phyloP scores from a whole-genome alignment of 2,888 invertebrate species.

The Noctua comes region DNA sequence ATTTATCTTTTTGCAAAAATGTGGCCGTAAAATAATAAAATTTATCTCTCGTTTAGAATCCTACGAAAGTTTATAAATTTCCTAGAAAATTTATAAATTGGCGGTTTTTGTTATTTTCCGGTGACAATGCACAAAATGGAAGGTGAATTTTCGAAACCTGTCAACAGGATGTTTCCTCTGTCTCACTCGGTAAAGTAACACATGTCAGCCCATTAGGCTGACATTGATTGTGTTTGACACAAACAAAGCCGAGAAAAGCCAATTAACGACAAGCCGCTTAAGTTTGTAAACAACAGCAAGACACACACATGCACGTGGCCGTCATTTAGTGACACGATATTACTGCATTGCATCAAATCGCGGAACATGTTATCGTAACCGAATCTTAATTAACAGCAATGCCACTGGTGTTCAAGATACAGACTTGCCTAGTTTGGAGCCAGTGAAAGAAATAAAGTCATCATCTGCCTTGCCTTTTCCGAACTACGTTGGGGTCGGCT shows the following conservation, averaged over 20 bases:
- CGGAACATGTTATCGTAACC: neutral
- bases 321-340: neutral
- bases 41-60: too few relatives aligned
- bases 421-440: neutral
- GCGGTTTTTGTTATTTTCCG: too few relatives aligned
- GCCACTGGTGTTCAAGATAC: neutral
- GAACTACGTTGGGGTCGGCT: too few relatives aligned
- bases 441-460: neutral
- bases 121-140: neutral
- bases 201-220: neutral
- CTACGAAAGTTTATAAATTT: too few relatives aligned
- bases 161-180: neutral
- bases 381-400: neutral
- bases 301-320: neutral
- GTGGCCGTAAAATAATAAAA: too few relatives aligned
- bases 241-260: slow-evolving; percentile 3
- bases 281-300: slow-evolving; percentile 24
- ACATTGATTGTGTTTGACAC: neutral
- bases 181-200: neutral
- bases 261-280: slow-evolving; percentile 11
- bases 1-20: too few relatives aligned
- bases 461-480: too few relatives aligned
- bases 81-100: too few relatives aligned
- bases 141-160: neutral
- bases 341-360: neutral